Percentiles rank a stretch among this genome's conserved stretches.
phyloP scores from a whole-genome alignment of 2,797 vertebrate species.

The Hippoglossus hippoglossus region DNA sequence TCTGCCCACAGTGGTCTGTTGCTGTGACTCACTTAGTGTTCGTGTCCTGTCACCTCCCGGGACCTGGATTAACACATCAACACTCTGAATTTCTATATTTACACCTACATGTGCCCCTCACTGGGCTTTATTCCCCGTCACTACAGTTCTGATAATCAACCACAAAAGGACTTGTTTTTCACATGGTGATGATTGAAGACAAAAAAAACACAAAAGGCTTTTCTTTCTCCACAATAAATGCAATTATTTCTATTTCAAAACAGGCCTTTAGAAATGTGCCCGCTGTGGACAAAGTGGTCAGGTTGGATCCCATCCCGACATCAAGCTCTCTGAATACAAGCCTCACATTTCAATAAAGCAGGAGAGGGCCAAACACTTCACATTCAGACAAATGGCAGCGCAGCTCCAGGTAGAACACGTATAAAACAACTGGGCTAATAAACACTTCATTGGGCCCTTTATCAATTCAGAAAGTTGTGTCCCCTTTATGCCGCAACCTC shows the following conservation, averaged over 20 bases:
- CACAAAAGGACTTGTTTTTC: not conserved
- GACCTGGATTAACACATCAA: constrained; percentile 6
- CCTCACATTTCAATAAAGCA: constrained; percentile 8
- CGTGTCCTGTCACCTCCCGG: constrained; percentile 1
- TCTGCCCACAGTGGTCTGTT: not conserved
- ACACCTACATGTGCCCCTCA: not conserved
- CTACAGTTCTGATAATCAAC: not conserved
- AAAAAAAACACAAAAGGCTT: not conserved
- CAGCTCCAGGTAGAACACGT: constrained; percentile 1
- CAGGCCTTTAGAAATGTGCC: not conserved
- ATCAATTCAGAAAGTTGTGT: constrained; percentile 55
- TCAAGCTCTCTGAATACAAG: not conserved
- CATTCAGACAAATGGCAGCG: constrained; percentile 31
- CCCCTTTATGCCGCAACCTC: constrained; percentile 24
- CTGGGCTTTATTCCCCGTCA: not conserved
- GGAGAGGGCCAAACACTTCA: constrained; percentile 32
- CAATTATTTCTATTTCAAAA: not conserved
- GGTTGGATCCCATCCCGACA: not conserved
- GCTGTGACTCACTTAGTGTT: constrained; percentile 8
- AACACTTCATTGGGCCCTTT: constrained; percentile 61
- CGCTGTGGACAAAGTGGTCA: not conserved
- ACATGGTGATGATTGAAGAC: not conserved
- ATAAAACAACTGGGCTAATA: constrained; percentile 49
- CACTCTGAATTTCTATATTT: not conserved
- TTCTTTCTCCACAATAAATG: not conserved